These are phyloP conservation scores for Scelioninae gen. 2 DNA, from an alignment of 2,888 invertebrate species.

Conservation along the genomic window DNA sequence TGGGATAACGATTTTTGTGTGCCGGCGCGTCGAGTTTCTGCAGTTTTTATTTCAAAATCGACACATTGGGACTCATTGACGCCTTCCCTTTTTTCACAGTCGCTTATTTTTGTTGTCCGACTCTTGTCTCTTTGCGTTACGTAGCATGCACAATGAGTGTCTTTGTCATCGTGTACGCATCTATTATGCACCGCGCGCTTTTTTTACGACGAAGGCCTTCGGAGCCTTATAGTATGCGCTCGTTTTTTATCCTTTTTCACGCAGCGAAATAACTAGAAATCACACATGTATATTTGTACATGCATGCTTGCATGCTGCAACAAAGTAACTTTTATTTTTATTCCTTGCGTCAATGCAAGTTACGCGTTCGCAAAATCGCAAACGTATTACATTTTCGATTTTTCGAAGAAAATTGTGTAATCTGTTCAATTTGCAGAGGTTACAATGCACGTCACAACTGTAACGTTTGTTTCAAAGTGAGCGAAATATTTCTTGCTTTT, in stretches of 20 bases:
- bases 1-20: no score
- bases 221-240: slow-evolving; percentile 32
- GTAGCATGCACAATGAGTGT: slow-evolving; percentile 59
- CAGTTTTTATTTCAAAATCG: slow-evolving; percentile 2
- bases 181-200: slow-evolving; percentile 54
- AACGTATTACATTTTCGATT: no score
- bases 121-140: slow-evolving; percentile 51
- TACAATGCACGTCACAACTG: no score
- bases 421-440: no score
- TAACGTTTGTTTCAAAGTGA: no score
- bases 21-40: not conserved
- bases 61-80: slow-evolving; percentile 47
- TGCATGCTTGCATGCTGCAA: slow-evolving; percentile 26
- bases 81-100: not conserved
- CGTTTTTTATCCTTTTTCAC: slow-evolving; percentile 37
- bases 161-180: slow-evolving; percentile 57
- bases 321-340: slow-evolving; percentile 50
- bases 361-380: no score
- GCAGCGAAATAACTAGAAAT: slow-evolving; percentile 50
- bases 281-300: slow-evolving; percentile 51
- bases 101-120: slow-evolving; percentile 33
- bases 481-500: no score
- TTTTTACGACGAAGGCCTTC: slow-evolving; percentile 54
- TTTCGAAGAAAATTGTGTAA: no score
- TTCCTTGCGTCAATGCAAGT: no score